Base-by-base conservation (phyloP, 2,797 vertebrate genomes). In the Rachycentron canadum region DNA sequence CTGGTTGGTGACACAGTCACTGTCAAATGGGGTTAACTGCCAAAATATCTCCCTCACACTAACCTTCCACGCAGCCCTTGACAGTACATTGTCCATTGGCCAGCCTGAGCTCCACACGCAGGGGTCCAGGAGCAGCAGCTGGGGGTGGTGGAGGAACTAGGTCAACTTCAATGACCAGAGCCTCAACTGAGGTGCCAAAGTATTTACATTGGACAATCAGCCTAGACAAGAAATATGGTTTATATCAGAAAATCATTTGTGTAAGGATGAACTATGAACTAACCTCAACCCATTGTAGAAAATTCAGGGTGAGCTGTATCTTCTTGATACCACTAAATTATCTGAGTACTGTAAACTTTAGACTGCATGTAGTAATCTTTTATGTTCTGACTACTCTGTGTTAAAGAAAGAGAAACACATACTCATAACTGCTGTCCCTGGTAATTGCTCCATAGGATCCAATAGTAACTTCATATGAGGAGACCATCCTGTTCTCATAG, bases 381-480 rank as follows among this genome's bases (percentile, higher is more conserved):
- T 8, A 68, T 52, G 8, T 4, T 50, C 26, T 65, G 14, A 64
- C 12, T 2, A 69, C 5, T 78, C 23, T 5, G 5, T 59, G 17
- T 65, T 66, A 60, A 21, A 49, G 25, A 55, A 16, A 65, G 17
- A 75, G 53, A 67, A 76, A 55, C 19, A 85, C 88, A 76, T 86
- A 95, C 94, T 92, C 82, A 89, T 69, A 93, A 17, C 64, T 17
- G 72, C 71, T 94, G 90, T 95, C 93, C 60, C 95, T 94, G 73
- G 93, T 94, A 78, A 96, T 94, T 5, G 47, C 9, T 55, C 93
- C 94, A 0, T 0, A 17, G 0, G 67, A 52, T 82, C 93, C 93
- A 52, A 86, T 0, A 16, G 69, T 58, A 4, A 93, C 88, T 73
- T 93, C 89, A 76, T 69, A 94, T 21, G 52, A 32, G 14, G 90